Conservation (phyloP, 1,140 invertebrate genomes). For the Notospermus geniculatus region DNA sequence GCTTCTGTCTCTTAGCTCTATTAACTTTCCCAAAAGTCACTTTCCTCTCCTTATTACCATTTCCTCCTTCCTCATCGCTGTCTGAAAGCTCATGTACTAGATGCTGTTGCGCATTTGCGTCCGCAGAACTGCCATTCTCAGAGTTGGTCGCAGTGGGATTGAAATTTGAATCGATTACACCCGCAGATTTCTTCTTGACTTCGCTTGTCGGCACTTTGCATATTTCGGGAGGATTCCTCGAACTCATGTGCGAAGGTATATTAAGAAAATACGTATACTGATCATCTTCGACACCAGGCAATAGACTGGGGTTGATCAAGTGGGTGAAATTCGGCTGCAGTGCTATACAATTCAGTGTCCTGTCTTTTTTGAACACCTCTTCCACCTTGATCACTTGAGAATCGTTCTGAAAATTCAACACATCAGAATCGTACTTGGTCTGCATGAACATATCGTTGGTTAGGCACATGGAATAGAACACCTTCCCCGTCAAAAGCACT, state of each 20-base stretch:
- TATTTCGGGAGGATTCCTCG: slow-evolving; percentile 6
- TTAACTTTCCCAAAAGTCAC: slow-evolving; percentile 6
- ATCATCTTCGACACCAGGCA: slow-evolving; percentile 10
- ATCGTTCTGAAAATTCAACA: slow-evolving; percentile 10
- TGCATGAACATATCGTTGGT: slow-evolving; percentile 8
- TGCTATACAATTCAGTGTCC: slow-evolving; percentile 3
- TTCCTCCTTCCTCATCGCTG: not conserved
- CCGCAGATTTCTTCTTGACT: slow-evolving; percentile 9
- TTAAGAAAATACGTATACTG: slow-evolving; percentile 11
- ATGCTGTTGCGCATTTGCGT: not conserved
- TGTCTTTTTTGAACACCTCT: slow-evolving; percentile 5
- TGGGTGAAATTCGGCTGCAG: slow-evolving; percentile 8
- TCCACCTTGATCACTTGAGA: slow-evolving; percentile 7
- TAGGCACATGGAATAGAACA: slow-evolving; percentile 2
- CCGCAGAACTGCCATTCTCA: slow-evolving; percentile 2
- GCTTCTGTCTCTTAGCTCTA: not conserved
- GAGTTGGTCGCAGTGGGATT: not conserved
- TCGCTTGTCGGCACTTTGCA: slow-evolving; percentile 9
- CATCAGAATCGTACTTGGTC: slow-evolving; percentile 10
- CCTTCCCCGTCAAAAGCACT: not conserved
- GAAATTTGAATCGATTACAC: not conserved
- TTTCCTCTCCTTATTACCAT: not conserved
- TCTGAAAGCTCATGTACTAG: not conserved
- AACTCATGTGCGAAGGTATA: slow-evolving; percentile 9
- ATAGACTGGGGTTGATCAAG: not conserved